Conservation (phyloP, 2,113 vertebrate genomes). For the Indicator maculatus region DNA sequence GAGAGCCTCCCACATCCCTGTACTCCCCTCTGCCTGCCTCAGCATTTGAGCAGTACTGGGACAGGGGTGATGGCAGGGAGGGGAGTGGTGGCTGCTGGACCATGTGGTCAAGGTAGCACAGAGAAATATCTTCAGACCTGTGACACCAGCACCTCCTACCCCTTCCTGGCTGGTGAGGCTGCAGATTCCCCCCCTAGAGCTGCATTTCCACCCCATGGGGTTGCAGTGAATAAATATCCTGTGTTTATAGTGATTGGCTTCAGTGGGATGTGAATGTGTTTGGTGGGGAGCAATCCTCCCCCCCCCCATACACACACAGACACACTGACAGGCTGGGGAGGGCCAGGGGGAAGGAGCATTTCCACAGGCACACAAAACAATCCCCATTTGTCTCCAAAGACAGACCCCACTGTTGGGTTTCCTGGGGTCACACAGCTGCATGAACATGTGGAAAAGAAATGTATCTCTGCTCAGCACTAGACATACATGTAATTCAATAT, state of each 20-base stretch:
- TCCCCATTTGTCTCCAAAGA: constrained; percentile 63
- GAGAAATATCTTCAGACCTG: background rate
- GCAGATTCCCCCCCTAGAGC: background rate
- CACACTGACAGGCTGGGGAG: background rate
- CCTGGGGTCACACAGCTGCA: constrained; percentile 73
- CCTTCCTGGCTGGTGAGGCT: background rate
- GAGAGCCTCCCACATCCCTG: background rate
- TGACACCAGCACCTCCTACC: background rate
- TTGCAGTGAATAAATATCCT: background rate
- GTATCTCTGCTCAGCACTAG: constrained; percentile 47
- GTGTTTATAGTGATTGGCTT: background rate
- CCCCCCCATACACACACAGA: background rate
- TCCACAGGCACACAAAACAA: constrained; percentile 36
- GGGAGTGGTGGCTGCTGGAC: fast-evolving
- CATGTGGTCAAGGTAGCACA: fast-evolving
- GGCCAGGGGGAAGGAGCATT: background rate
- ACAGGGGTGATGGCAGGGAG: background rate
- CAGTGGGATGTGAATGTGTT: background rate
- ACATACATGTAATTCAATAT: constrained; percentile 67
- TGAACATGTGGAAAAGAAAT: constrained; percentile 74
- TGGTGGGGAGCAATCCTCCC: background rate
- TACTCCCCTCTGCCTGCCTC: background rate
- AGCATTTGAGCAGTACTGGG: fast-evolving
- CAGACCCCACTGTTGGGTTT: constrained; percentile 68
- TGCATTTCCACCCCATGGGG: background rate